These are phyloP conservation scores for Drosophila sordidula DNA, from an alignment of 2,888 invertebrate species.

Conservation along the genomic window DNA sequence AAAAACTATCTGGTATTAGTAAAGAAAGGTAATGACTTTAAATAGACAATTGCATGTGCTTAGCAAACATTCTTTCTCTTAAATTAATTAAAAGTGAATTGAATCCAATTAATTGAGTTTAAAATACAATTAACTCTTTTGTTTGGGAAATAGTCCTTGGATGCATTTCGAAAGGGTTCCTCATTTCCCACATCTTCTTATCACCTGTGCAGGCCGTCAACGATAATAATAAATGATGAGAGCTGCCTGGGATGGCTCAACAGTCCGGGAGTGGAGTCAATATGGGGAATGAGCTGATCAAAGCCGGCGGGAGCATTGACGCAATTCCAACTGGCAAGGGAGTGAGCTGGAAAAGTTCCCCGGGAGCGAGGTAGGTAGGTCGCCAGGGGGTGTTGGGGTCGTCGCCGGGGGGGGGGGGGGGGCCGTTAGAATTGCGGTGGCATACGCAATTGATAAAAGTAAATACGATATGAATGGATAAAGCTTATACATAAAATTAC, in stretches of 20 bases:
- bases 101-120: too few relatives aligned
- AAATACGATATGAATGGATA: slow-evolving; percentile 24
- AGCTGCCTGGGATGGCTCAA: neutral
- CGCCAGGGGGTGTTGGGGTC: too few relatives aligned
- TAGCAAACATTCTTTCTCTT: too few relatives aligned
- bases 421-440: slow-evolving; percentile 1
- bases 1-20: too few relatives aligned
- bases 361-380: neutral
- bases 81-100: too few relatives aligned
- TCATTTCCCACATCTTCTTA: neutral
- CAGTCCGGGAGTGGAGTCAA: slow-evolving; percentile 19
- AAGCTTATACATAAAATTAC: neutral
- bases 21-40: too few relatives aligned
- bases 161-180: too few relatives aligned
- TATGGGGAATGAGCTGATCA: slow-evolving; percentile 34
- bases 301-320: slow-evolving; percentile 29
- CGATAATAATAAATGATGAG: neutral
- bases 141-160: too few relatives aligned
- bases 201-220: neutral
- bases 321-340: slow-evolving; percentile 30
- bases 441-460: slow-evolving; percentile 23
- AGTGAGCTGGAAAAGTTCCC: slow-evolving; percentile 36
- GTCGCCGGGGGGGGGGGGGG: neutral
- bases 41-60: too few relatives aligned
- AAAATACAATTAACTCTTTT: too few relatives aligned